A percentile compares a stretch with the other conserved stretches of the same genome.
Conservation (phyloP, 2,888 invertebrate genomes). For the Campoplex nolae region DNA sequence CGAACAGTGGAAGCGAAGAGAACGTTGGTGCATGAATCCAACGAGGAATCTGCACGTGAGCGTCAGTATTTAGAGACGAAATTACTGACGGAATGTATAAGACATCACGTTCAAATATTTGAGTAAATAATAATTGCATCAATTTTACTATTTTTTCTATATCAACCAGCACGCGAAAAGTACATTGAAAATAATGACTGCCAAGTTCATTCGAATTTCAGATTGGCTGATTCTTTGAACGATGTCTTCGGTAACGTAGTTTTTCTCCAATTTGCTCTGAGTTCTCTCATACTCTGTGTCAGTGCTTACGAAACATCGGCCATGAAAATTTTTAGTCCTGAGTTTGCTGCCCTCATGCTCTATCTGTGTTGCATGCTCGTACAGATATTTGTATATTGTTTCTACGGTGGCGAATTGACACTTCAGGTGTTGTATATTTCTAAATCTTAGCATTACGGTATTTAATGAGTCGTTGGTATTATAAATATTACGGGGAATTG, state of each 20-base stretch:
- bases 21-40: neutral
- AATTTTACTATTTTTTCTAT: neutral
- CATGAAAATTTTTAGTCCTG: conserved; percentile 61
- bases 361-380: conserved; percentile 70
- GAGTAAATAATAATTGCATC: conserved; percentile 38
- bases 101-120: conserved; percentile 65
- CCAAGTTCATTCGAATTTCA: conserved; percentile 6
- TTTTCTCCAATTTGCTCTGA: conserved; percentile 67
- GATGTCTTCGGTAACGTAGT: conserved; percentile 66
- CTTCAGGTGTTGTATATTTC: conserved; percentile 59
- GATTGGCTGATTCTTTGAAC: conserved; percentile 64
- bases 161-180: neutral
- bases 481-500: too few species aligned
- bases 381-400: conserved; percentile 71
- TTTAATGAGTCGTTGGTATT: neutral
- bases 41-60: neutral
- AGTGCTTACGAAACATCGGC: conserved; percentile 71
- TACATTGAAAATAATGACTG: neutral
- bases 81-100: conserved; percentile 57
- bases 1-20: conserved; percentile 23
- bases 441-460: too few species aligned
- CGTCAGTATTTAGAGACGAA: conserved; percentile 37
- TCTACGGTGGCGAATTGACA: conserved; percentile 56
- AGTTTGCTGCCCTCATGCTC: conserved; percentile 63
- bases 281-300: conserved; percentile 69